Evolutionary conservation across 2,113 vertebrate species (phyloP).

Genomic region (Lophochroa leadbeateri): DNA sequence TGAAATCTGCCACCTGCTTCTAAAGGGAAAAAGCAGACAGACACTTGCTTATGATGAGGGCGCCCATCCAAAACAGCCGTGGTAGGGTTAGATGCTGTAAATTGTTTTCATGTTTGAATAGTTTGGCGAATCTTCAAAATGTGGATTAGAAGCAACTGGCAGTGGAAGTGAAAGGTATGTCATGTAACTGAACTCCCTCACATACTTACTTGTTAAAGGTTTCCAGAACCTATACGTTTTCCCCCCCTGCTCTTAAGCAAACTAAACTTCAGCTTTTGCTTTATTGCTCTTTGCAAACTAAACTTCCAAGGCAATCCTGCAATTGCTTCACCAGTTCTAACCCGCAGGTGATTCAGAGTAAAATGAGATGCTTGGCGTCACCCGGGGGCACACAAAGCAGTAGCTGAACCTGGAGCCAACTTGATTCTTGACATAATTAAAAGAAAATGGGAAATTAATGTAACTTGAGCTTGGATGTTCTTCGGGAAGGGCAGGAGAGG

Average conservation of each 20-base stretch:
- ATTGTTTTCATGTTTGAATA: neutral
- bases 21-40: neutral
- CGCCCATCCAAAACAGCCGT: neutral
- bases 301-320: neutral
- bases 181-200: rapidly evolving
- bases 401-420: neutral
- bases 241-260: neutral
- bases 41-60: neutral
- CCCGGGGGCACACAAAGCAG: neutral
- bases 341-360: neutral
- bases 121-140: neutral
- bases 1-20: neutral
- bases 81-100: neutral
- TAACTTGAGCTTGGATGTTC: neutral
- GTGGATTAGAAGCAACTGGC: neutral
- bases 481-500: neutral
- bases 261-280: neutral
- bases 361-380: neutral
- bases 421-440: neutral
- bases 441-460: neutral
- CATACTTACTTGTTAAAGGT: neutral
- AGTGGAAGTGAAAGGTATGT: neutral
- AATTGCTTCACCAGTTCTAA: neutral
- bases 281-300: neutral
- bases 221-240: neutral